Conservation (phyloP, 2,113 vertebrate species). For the Epinephelus moara region DNA sequence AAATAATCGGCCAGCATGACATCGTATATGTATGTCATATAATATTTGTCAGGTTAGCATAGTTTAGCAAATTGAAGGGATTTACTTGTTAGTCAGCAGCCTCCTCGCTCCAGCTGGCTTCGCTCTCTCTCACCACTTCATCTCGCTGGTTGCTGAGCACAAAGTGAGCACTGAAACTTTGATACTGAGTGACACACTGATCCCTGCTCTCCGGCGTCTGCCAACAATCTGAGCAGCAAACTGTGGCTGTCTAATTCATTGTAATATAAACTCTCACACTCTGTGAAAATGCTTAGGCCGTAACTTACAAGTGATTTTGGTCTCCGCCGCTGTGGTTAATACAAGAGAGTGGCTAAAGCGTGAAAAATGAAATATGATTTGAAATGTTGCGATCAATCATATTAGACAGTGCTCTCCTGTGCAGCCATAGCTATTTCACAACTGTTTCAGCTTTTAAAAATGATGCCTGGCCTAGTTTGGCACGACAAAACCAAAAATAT, state of each 20-base stretch:
- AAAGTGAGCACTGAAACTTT: neutral
- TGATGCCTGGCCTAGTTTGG: conserved; percentile 1
- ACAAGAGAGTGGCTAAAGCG: neutral
- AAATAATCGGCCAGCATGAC: conserved; percentile 5
- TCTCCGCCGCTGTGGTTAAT: neutral
- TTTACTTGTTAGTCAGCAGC: conserved; percentile 14
- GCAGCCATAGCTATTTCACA: conserved; percentile 10
- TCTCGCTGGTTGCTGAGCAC: neutral
- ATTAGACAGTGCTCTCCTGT: conserved; percentile 17
- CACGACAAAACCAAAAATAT: neutral
- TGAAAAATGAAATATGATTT: conserved; percentile 3
- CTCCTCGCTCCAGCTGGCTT: conserved; percentile 12
- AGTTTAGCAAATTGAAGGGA: conserved; percentile 11
- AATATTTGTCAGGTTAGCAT: conserved; percentile 27
- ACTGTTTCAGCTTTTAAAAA: conserved; percentile 11
- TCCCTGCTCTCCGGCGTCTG: conserved; percentile 20
- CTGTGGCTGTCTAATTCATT: conserved; percentile 6
- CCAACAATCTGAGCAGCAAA: conserved; percentile 24
- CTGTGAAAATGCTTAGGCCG: neutral
- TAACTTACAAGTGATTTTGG: neutral
- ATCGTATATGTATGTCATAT: neutral
- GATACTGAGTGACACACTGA: conserved; percentile 36
- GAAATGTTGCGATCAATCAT: conserved; percentile 27
- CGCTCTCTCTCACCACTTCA: conserved; percentile 6
- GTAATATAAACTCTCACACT: conserved; percentile 35